Percentiles rank a stretch among this genome's conserved stretches.
Conservation (phyloP, 2,888 invertebrate genomes). For the Chymomyza caudatula region DNA sequence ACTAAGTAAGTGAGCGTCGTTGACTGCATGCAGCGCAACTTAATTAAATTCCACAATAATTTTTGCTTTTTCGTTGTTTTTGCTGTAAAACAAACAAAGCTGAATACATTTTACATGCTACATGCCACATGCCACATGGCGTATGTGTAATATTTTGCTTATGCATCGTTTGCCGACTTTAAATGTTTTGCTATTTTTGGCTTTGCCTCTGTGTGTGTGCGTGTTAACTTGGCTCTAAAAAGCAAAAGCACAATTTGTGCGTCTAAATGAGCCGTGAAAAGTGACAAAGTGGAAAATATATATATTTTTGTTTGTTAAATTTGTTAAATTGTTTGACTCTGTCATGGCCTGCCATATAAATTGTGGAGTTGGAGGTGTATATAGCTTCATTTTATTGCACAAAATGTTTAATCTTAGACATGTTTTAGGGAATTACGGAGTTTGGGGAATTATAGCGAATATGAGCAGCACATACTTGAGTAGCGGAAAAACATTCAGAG, state of each 20-base stretch:
- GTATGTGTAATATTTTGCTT: conserved; percentile 44
- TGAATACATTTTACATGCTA: conserved; percentile 17
- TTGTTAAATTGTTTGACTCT: conserved; percentile 22
- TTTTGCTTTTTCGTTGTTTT: conserved; percentile 27
- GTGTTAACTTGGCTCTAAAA: conserved; percentile 3
- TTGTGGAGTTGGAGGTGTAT: not conserved
- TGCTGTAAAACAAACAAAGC: conserved; percentile 22
- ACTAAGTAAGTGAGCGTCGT: not conserved
- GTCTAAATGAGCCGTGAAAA: conserved; percentile 29
- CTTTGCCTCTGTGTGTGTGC: conserved; percentile 1
- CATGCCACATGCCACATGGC: conserved; percentile 44
- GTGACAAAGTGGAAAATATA: conserved; percentile 3
- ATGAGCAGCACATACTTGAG: not conserved
- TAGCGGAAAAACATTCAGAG: not conserved
- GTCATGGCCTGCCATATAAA: not conserved
- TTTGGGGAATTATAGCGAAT: not conserved
- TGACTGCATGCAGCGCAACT: conserved; percentile 20
- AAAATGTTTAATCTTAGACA: not conserved
- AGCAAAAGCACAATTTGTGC: conserved; percentile 15
- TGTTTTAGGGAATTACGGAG: not conserved
- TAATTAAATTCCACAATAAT: conserved; percentile 66
- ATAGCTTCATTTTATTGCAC: not conserved
- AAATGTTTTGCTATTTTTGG: conserved; percentile 12
- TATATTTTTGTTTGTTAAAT: conserved; percentile 7
- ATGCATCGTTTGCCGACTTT: conserved; percentile 8